phyloP scores from a whole-genome alignment of 2,888 invertebrate species.

The Brachyopa scutellaris region DNA sequence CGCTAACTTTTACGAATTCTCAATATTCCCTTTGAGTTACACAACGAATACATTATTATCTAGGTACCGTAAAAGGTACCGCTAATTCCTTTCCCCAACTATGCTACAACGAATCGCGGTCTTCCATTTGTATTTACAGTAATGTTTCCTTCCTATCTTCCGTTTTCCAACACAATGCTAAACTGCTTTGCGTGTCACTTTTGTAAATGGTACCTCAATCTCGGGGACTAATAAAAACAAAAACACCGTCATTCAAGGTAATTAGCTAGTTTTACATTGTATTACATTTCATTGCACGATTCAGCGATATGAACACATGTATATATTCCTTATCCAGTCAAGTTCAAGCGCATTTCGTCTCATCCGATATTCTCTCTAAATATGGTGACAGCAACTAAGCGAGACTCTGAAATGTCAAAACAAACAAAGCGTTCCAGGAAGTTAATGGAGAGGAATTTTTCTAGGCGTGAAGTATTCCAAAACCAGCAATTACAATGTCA shows the following conservation, averaged over 20 bases:
- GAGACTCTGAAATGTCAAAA: background rate
- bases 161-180: constrained; percentile 12
- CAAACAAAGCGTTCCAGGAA: constrained; percentile 51
- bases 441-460: background rate
- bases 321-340: constrained; percentile 24
- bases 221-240: constrained; percentile 1
- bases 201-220: constrained; percentile 34
- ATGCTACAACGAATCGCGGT: constrained; percentile 19
- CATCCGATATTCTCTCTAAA: constrained; percentile 34
- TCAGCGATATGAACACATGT: too few species aligned
- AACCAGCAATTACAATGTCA: constrained; percentile 48
- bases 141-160: constrained; percentile 30
- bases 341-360: constrained; percentile 31
- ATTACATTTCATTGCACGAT: background rate
- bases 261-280: constrained; percentile 21
- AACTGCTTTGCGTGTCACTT: constrained; percentile 50
- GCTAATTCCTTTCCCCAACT: background rate
- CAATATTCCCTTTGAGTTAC: background rate
- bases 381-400: constrained; percentile 11
- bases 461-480: constrained; percentile 45
- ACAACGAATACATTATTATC: too few species aligned
- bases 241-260: constrained; percentile 22
- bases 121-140: background rate
- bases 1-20: constrained; percentile 11
- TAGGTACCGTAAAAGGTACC: constrained; percentile 12